phyloP scores from a whole-genome alignment of 1,140 invertebrate genomes.

The Paraescarpia echinospica region DNA sequence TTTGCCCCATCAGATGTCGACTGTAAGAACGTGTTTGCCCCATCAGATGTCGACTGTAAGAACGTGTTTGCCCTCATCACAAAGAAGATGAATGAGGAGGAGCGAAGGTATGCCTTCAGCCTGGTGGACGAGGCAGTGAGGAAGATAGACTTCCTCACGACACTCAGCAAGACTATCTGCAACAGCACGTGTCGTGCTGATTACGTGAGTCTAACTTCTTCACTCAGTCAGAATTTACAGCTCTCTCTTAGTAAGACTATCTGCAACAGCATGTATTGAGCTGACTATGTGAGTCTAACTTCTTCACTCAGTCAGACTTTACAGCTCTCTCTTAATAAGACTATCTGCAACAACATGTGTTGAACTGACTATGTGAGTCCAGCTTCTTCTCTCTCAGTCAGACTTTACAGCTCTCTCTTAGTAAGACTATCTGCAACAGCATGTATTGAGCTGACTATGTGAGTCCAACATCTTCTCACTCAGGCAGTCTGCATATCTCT shows the following conservation, averaged over 20 bases:
- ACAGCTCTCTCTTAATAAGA: no score
- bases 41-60: conserved; percentile 67
- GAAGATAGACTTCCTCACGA: conserved; percentile 78
- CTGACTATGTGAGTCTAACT: no score
- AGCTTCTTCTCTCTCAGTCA: neutral
- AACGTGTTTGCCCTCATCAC: conserved; percentile 78
- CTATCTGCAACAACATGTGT: neutral
- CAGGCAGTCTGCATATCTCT: neutral
- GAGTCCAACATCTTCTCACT: neutral
- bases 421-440: neutral
- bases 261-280: neutral
- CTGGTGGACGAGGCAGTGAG: conserved; percentile 75
- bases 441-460: no score
- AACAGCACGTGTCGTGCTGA: conserved; percentile 60
- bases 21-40: no score
- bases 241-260: no score
- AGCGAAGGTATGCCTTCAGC: conserved; percentile 84
- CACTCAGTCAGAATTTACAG: neutral
- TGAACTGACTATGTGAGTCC: no score
- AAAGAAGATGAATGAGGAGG: conserved; percentile 78
- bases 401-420: no score
- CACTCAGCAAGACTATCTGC: conserved; percentile 78
- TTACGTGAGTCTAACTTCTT: conserved; percentile 47
- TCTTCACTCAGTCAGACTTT: neutral
- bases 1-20: no score